These are phyloP conservation scores for Drosophila jambulina DNA, from an alignment of 1,140 invertebrate species.

Conservation along the genomic window DNA sequence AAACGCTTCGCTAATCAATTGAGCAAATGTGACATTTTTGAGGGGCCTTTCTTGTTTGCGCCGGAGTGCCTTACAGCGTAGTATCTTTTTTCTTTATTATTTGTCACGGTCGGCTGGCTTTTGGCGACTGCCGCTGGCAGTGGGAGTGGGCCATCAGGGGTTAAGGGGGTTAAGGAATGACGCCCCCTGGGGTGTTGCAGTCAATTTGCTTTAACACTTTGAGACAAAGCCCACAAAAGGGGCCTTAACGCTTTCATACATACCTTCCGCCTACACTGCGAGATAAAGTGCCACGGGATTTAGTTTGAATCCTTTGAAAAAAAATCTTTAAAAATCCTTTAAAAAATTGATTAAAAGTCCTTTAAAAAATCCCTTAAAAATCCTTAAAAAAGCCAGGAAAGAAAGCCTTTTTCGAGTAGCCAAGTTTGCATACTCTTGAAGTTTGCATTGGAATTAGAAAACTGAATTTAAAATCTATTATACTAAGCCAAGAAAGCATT, in stretches of 20 bases:
- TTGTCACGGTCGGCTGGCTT: slow-evolving; percentile 35
- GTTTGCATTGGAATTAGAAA: no score
- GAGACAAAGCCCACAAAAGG: slow-evolving; percentile 42
- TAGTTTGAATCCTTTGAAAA: neutral
- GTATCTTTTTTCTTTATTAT: slow-evolving; percentile 20
- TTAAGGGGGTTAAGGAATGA: slow-evolving; percentile 39
- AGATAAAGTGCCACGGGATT: neutral
- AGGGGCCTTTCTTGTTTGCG: slow-evolving; percentile 30
- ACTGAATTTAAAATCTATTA: no score
- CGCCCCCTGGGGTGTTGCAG: slow-evolving; percentile 13
- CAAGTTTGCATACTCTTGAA: neutral
- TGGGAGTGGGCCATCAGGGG: slow-evolving; percentile 16
- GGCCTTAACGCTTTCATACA: slow-evolving; percentile 20
- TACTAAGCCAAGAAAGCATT: no score
- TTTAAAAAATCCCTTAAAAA: accelerated
- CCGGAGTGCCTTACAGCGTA: slow-evolving; percentile 19
- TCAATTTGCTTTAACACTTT: slow-evolving; percentile 60
- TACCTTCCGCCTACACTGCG: slow-evolving; percentile 18
- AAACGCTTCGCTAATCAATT: slow-evolving; percentile 48
- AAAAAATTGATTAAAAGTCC: neutral
- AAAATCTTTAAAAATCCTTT: neutral
- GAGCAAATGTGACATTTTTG: slow-evolving; percentile 52
- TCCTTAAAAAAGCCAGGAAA: neutral
- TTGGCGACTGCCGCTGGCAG: slow-evolving; percentile 8
- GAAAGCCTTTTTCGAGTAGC: neutral